Evolutionary conservation across 2,888 invertebrate genomes (phyloP).

Genomic region (Fissipunctia ypsillon): DNA sequence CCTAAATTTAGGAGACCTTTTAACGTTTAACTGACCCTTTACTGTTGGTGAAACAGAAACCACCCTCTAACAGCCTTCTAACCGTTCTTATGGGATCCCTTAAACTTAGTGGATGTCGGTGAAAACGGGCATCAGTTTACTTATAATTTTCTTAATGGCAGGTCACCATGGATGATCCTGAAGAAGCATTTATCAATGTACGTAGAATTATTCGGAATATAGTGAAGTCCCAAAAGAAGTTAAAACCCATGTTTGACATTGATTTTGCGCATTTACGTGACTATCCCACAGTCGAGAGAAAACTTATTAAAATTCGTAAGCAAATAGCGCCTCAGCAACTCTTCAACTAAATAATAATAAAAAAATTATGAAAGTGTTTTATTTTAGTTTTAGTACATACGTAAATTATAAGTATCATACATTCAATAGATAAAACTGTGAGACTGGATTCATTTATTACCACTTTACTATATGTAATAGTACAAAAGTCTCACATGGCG

Average conservation of each 20-base stretch:
- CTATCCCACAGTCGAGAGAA: conserved; percentile 77
- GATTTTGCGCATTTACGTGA: conserved; percentile 77
- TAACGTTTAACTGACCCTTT: no score
- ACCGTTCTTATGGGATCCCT: no score
- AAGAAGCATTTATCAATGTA: conserved; percentile 79
- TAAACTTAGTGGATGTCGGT: no score
- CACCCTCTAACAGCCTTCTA: no score
- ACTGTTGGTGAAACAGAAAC: no score
- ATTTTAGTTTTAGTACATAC: conserved; percentile 81
- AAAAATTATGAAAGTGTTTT: conserved; percentile 74
- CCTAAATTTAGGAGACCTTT: no score
- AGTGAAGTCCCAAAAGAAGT: conserved; percentile 75
- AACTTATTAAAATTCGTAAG: conserved; percentile 75
- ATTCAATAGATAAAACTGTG: conserved; percentile 76
- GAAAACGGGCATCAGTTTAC: no score
- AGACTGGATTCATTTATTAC: conserved; percentile 79
- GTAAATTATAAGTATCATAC: conserved; percentile 84
- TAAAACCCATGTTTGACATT: conserved; percentile 84
- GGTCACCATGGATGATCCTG: conserved; percentile 82
- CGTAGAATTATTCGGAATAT: conserved; percentile 80
- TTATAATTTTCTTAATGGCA: conserved; percentile 59
- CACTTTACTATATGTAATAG: conserved; percentile 78
- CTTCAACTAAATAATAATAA: conserved; percentile 76
- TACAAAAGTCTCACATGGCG: conserved; percentile 72
- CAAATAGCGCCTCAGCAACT: conserved; percentile 82